A percentile compares a stretch with the other conserved stretches of the same genome.
Conservation (phyloP, 2,888 invertebrate species). For the Drosophila falleni region DNA sequence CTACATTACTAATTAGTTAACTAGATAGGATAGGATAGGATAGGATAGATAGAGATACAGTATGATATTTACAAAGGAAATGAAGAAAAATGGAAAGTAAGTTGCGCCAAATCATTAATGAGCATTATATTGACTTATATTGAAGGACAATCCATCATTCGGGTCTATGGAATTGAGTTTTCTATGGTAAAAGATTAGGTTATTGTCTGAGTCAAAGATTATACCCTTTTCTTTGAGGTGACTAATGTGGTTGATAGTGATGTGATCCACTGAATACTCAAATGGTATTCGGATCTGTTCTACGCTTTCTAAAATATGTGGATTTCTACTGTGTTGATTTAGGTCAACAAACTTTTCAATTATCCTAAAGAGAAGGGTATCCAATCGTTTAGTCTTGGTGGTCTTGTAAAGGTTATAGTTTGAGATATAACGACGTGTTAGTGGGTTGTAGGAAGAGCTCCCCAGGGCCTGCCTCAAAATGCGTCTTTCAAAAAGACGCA, state of each 20-base stretch:
- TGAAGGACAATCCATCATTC: background rate
- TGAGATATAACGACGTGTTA: background rate
- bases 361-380: conserved; percentile 8
- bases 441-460: background rate
- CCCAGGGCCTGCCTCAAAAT: background rate
- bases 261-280: background rate
- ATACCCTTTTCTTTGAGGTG: conserved; percentile 7
- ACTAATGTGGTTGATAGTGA: background rate
- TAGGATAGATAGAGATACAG: background rate
- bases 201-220: background rate
- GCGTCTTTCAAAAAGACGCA: conserved; percentile 5
- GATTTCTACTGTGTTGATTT: background rate
- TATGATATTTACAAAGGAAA: background rate
- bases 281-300: background rate
- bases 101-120: background rate
- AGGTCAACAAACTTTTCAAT: background rate
- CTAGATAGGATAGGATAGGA: background rate
- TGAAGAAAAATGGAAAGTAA: background rate
- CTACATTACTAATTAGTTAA: no score
- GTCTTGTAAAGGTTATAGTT: conserved; percentile 1
- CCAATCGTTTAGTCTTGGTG: conserved; percentile 1
- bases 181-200: conserved; percentile 8
- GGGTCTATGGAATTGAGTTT: background rate
- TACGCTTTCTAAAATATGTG: background rate
- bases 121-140: conserved; percentile 1